These are phyloP conservation scores for Melanocharis versteri DNA, from an alignment of 2,113 vertebrate genomes.

Conservation along the genomic window DNA sequence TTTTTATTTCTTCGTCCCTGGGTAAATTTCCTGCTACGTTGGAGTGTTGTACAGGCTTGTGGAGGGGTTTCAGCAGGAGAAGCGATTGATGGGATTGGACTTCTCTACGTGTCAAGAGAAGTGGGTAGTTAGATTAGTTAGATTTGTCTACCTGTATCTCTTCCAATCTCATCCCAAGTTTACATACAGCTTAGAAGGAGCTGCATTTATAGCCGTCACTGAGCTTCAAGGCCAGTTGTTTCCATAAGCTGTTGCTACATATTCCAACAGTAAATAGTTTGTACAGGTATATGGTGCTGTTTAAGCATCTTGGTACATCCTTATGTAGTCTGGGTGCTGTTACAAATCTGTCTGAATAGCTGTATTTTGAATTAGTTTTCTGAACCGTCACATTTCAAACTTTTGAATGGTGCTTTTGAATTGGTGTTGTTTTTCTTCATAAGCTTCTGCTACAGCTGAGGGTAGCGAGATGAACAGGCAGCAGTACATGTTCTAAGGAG, in stretches of 20 bases:
- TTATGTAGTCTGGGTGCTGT: not conserved
- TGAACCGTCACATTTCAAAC: not conserved
- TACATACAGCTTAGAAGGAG: not conserved
- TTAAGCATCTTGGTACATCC: not conserved
- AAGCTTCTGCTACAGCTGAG: not conserved
- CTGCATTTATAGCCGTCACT: not conserved
- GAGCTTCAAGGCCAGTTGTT: not conserved
- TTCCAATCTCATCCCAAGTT: not conserved
- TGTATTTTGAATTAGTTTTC: not conserved
- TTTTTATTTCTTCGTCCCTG: not conserved
- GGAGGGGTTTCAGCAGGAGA: not conserved
- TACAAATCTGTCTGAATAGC: fast-evolving
- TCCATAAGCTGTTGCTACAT: not conserved
- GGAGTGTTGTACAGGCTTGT: not conserved
- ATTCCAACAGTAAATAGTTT: not conserved
- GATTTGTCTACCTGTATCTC: not conserved
- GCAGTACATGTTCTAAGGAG: not conserved
- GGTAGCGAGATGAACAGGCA: fast-evolving
- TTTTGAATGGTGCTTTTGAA: not conserved
- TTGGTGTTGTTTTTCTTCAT: not conserved
- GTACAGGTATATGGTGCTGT: not conserved
- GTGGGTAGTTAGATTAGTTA: not conserved
- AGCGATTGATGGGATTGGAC: not conserved
- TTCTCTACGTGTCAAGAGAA: not conserved
- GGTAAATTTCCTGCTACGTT: not conserved